Base-by-base conservation (phyloP, 2,888 invertebrate genomes). In the Hirtodrosophila trivittata region DNA sequence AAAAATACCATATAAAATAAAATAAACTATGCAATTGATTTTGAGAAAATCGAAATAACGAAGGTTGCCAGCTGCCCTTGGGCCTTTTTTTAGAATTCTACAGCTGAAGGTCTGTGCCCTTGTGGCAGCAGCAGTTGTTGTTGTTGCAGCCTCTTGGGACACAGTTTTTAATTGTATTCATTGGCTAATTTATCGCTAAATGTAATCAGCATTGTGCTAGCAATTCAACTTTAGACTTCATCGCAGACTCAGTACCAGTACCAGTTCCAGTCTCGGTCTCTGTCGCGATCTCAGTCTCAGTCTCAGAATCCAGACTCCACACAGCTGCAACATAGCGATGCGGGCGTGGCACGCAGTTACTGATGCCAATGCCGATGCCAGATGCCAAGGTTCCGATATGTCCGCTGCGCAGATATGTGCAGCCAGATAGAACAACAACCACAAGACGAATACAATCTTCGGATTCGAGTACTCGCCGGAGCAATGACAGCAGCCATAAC, bases 111-210 rank as follows among this genome's bases (percentile, higher is more conserved):
- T 76, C 73, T 66, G 28, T 76, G 83, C 67, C 80, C 83, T 81
- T 72, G 75, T 63, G 43, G 38, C 59, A 32, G 43, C 38, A 41
- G n/a, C 39, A 32, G 21, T 28, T 14, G 13, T 16, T 35, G 32
- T 8, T 13, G 14, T 8, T 18, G 3, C 10, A 14, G 21, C 57
- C 43, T 21, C 55, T 46, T 37, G 38, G 45, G 50, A 8, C 38
- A 38, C 9, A 38, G 10, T 47, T 46, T 73, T 85, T 85, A 85
- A 85, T 82, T 82, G 84, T 80, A 82, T 82, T 85, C 83, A 83
- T 82, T 78, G 82, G 77, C 57, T 82, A 85, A 85, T 82, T 82
- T 85, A 85, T 85, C 82, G 83, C 63, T 63, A 65, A 78, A 77
- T 82, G 85, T 82, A 78, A 82, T 85, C 81, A 82, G 83, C 85